Percentiles rank a stretch among this genome's conserved stretches.
These are phyloP conservation scores for Chinchilla lanigera DNA, from an alignment of 2,113 vertebrate species.

Conservation along the genomic window DNA sequence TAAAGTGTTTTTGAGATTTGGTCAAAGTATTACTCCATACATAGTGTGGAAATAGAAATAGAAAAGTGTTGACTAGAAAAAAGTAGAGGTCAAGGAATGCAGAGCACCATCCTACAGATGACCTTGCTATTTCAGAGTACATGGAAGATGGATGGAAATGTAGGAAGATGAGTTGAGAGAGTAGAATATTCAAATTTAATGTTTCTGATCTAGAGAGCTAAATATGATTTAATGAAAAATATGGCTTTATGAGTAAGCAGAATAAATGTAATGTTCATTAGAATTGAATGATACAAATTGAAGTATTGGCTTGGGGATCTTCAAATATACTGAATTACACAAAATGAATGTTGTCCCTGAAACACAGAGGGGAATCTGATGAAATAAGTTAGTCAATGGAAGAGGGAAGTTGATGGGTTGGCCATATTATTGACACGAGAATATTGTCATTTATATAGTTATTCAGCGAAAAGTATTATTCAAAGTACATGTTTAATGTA, in stretches of 20 bases:
- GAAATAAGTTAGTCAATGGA: background rate
- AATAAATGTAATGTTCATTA: background rate
- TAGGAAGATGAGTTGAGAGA: background rate
- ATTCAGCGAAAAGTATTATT: background rate
- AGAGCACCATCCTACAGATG: fast-evolving
- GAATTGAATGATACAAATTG: background rate
- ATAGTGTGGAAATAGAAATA: background rate
- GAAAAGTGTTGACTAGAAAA: background rate
- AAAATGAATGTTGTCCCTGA: background rate
- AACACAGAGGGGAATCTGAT: background rate
- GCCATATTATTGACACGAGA: background rate
- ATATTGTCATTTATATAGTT: background rate
- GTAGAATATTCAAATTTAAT: background rate
- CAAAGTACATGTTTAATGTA: background rate
- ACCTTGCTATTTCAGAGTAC: background rate
- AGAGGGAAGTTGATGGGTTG: background rate
- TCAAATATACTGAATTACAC: background rate
- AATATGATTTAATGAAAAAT: background rate
- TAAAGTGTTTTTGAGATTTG: background rate
- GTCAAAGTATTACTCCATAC: background rate
- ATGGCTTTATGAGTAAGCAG: background rate
- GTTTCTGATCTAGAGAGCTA: background rate
- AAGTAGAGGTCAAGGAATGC: background rate
- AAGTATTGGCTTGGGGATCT: background rate
- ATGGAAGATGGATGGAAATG: background rate